Evolutionary conservation across 2,113 vertebrate species (phyloP).

Genomic region (Heloderma charlesbogerti): DNA sequence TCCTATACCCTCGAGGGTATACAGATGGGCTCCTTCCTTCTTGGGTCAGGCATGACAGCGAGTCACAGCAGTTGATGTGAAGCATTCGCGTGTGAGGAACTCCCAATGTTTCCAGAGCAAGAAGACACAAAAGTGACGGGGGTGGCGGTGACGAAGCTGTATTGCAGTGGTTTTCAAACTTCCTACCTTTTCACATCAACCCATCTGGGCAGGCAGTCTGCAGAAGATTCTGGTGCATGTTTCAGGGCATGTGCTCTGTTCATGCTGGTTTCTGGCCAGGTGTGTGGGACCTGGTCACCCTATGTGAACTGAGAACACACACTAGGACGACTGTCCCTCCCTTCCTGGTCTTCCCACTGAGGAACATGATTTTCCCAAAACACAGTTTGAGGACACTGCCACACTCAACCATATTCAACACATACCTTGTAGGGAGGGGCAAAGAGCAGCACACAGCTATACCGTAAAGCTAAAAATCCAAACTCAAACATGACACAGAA

Average conservation of each 20-base stretch:
- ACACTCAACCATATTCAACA: not conserved
- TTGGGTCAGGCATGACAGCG: not conserved
- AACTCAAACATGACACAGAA: not conserved
- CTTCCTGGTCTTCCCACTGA: no score
- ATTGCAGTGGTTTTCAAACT: not conserved
- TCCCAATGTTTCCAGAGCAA: no score
- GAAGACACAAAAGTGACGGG: not conserved
- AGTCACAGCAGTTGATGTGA: not conserved
- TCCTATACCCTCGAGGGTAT: not conserved
- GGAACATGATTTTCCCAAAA: not conserved
- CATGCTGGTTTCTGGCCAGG: not conserved
- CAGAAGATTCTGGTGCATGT: not conserved
- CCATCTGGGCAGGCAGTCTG: not conserved
- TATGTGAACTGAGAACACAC: not conserved
- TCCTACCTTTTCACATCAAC: not conserved
- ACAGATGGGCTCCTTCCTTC: not conserved
- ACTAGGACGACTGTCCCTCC: not conserved
- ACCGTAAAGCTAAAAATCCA: not conserved
- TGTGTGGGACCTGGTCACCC: no score
- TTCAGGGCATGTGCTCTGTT: no score
- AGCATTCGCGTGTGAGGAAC: not conserved
- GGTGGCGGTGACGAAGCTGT: not conserved
- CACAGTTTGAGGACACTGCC: not conserved
- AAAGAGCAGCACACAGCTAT: no score
- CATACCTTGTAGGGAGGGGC: not conserved